Evolutionary conservation across 2,888 invertebrate species (phyloP).

Genomic region (Dasypolia templi): DNA sequence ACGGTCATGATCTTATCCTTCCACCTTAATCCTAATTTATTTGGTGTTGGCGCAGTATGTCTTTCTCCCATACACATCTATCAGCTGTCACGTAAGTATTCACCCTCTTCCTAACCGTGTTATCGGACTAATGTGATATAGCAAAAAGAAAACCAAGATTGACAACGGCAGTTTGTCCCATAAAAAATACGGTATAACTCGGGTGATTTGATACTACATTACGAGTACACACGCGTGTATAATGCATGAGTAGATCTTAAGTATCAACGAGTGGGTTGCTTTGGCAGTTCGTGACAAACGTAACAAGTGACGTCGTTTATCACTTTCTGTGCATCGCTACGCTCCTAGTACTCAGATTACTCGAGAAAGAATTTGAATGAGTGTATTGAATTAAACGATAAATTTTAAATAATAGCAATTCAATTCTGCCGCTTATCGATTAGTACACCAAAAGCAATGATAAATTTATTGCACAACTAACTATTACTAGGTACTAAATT

Average conservation of each 20-base stretch:
- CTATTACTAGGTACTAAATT: background rate
- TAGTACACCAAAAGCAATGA: background rate
- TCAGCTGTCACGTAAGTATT: background rate
- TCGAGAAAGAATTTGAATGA: background rate
- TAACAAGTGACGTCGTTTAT: slow-evolving; percentile 42
- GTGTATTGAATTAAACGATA: background rate
- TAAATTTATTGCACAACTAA: background rate
- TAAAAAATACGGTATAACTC: background rate
- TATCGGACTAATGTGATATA: background rate
- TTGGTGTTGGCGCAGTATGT: background rate
- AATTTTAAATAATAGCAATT: no score
- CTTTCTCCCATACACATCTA: background rate
- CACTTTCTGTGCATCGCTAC: slow-evolving; percentile 14
- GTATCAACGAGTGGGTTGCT: slow-evolving; percentile 36
- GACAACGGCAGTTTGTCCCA: background rate
- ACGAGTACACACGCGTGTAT: slow-evolving; percentile 38
- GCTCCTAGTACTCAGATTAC: slow-evolving; percentile 16
- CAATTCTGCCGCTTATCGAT: background rate
- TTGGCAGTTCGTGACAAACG: slow-evolving; percentile 47
- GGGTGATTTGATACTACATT: slow-evolving; percentile 26
- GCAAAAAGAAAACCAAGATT: slow-evolving; percentile 10
- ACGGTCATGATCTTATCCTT: no score
- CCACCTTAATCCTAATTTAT: background rate
- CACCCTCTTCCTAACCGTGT: background rate
- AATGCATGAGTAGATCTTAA: slow-evolving; percentile 44